Percentiles rank a stretch among this genome's conserved stretches.
phyloP scores from a whole-genome alignment of 2,113 vertebrate genomes.

The Eira barbara region DNA sequence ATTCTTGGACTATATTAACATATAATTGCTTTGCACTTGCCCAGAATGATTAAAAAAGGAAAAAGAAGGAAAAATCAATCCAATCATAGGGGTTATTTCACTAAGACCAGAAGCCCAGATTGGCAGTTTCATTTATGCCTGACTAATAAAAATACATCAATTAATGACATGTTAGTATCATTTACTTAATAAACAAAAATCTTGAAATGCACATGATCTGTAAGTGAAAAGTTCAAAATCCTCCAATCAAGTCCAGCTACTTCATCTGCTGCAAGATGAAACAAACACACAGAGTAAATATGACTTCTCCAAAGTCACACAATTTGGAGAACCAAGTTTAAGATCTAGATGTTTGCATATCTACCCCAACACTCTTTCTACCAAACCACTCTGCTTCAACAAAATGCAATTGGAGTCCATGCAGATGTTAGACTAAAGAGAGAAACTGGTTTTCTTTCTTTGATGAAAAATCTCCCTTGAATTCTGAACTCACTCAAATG shows the following conservation, averaged over 20 bases:
- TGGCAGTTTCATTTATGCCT: background rate
- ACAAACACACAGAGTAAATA: background rate
- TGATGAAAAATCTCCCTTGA: background rate
- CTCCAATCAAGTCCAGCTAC: background rate
- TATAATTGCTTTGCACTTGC: background rate
- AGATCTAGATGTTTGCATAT: background rate
- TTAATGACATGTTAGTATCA: background rate
- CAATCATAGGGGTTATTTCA: background rate
- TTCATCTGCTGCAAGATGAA: background rate
- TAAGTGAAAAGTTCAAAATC: background rate
- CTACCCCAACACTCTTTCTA: background rate
- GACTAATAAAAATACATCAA: background rate
- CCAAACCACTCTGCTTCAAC: background rate
- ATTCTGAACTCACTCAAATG: background rate
- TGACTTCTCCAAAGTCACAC: background rate
- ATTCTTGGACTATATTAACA: background rate
- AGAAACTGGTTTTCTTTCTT: background rate
- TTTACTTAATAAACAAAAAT: background rate
- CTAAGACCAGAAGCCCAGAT: background rate
- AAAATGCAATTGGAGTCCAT: background rate
- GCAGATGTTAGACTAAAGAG: background rate
- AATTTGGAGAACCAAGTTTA: background rate
- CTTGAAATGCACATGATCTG: background rate
- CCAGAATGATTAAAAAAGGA: background rate
- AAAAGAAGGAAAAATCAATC: background rate